Conservation (phyloP, 2,888 invertebrate genomes). For the Andrena trimmerana region DNA sequence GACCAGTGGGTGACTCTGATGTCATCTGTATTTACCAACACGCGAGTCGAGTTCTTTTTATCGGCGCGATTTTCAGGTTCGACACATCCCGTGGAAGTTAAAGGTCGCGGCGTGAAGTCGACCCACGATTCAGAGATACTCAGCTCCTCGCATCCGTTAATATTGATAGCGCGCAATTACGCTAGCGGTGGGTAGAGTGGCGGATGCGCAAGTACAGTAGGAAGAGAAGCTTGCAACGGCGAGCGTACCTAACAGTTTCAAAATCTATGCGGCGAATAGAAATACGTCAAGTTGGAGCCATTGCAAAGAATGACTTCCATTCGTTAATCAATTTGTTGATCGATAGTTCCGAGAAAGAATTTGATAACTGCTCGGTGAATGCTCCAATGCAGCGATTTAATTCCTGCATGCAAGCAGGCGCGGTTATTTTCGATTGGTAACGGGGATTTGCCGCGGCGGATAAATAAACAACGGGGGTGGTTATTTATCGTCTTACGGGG, state of each 20-base stretch:
- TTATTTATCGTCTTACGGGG: not conserved
- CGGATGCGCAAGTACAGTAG: constrained; percentile 17
- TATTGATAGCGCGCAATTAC: constrained; percentile 23
- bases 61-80: no score
- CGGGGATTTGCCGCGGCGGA: no score
- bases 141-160: not conserved
- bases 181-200: constrained; percentile 23
- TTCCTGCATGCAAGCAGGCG: not conserved
- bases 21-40: no score
- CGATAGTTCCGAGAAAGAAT: no score
- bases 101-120: not conserved
- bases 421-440: not conserved
- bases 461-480: not conserved
- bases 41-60: no score
- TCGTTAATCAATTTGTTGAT: no score
- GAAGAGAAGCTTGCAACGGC: constrained; percentile 16
- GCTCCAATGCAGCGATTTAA: not conserved
- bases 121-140: constrained; percentile 12
- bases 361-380: not conserved
- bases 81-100: no score
- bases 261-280: no score
- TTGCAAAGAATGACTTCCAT: no score
- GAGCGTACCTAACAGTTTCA: no score
- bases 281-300: no score
- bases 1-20: no score